Percentiles rank a stretch among this genome's conserved stretches.
Conservation (phyloP, 2,888 invertebrate species). For the Taenaris catops region DNA sequence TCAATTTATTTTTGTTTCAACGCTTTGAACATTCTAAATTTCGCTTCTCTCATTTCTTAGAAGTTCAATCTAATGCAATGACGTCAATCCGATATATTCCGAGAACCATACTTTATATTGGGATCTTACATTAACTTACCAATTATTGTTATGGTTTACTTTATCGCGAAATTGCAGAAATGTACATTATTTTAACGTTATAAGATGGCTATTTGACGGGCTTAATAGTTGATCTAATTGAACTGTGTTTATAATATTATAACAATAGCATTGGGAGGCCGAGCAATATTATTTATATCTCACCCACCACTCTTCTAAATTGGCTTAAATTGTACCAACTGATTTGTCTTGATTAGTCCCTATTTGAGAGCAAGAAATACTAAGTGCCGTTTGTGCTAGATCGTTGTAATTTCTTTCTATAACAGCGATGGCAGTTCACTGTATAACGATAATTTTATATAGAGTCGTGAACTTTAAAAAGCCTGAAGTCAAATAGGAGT, state of each 20-base stretch:
- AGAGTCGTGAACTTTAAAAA: no score
- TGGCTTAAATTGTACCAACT: slow-evolving; percentile 58
- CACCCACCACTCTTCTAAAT: slow-evolving; percentile 51
- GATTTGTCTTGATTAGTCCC: slow-evolving; percentile 57
- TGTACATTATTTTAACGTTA: not conserved
- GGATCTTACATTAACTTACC: slow-evolving; percentile 25
- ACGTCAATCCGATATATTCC: slow-evolving; percentile 54
- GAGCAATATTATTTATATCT: slow-evolving; percentile 37
- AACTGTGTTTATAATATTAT: slow-evolving; percentile 36
- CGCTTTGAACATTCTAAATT: slow-evolving; percentile 41
- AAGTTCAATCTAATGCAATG: slow-evolving; percentile 46
- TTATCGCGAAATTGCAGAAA: slow-evolving; percentile 18
- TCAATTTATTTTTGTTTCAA: slow-evolving; percentile 41
- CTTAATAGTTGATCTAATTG: slow-evolving; percentile 49
- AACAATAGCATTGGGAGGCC: slow-evolving; percentile 41
- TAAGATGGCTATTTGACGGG: no score
- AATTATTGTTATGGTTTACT: slow-evolving; percentile 34
- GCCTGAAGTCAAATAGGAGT: no score
- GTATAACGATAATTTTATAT: no score
- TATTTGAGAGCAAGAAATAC: slow-evolving; percentile 34
- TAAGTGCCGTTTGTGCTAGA: slow-evolving; percentile 2
- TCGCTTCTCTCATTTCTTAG: slow-evolving; percentile 42
- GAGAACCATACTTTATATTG: slow-evolving; percentile 35
- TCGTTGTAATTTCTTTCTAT: not conserved
- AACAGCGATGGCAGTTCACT: no score